Base-by-base conservation (phyloP, 1,140 invertebrate genomes). In the Drosophila watanabei region DNA sequence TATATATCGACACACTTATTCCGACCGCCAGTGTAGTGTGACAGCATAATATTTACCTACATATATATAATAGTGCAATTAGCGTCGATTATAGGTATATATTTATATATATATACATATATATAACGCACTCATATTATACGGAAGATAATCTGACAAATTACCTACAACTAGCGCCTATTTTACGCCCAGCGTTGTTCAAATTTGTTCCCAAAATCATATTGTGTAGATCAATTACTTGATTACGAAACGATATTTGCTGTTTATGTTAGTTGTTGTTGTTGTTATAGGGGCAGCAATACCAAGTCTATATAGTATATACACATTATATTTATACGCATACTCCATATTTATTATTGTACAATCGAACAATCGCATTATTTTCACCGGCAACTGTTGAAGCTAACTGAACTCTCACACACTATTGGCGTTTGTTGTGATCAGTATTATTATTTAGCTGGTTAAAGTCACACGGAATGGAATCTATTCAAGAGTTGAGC, bases 261-360 rank as follows among this genome's bases (percentile, higher is more conserved):
- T 89, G 85, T 84, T 87, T 87, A 87, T 87, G 84, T 88, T 89
- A 89, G 85, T 89, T 89, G 83, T 87, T 87, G 81, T 89, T 90
- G 86, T 88, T 88, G 88, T 81, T 39, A 52, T 20, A 52, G 69
- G 72, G 71, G 80, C 84, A 88, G 85, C 85, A 84, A 62, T 89
- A 63, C 46, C 71, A 79, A 82, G 81, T 70, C 82, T 78, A 86
- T 85, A 86, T 68, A 77, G 56, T 45, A 78, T 61, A 65, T 35
- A 58, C 39, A 59, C 46, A 56, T 51, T 49, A 62, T 57, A 71
- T 58, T 71, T 70, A 69, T 56, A 59, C 60, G 72, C 60, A 39
- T 56, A 71, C 65, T 86, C 68, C 51, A 75, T 77, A 85, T 61
- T 85, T 68, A 85, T 85, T 68, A 84, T 83, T 84, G 63, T 79